Percentiles rank a stretch among this genome's conserved stretches.
These are phyloP conservation scores for Plemyria rubiginata DNA, from an alignment of 2,888 invertebrate species.

Conservation along the genomic window DNA sequence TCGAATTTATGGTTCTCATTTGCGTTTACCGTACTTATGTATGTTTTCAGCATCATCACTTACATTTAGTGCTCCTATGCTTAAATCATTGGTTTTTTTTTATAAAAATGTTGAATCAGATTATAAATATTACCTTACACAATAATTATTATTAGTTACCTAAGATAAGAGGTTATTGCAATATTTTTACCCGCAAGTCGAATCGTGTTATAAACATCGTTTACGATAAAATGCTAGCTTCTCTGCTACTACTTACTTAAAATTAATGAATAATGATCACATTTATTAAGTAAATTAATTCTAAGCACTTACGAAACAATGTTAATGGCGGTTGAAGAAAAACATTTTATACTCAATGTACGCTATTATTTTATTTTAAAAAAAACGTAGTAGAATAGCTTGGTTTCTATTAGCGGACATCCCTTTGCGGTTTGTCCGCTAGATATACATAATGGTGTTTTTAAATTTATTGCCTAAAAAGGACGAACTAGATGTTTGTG, in stretches of 20 bases:
- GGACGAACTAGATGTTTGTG: neutral
- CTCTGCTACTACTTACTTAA: constrained; percentile 44
- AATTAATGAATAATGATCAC: constrained; percentile 63
- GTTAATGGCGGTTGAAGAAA: constrained; percentile 29
- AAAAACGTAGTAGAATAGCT: neutral
- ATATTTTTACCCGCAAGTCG: constrained; percentile 56
- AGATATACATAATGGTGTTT: neutral
- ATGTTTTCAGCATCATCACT: neutral
- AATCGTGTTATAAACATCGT: constrained; percentile 33
- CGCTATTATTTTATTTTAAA: too few relatives aligned
- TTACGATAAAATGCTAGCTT: constrained; percentile 52
- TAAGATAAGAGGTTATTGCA: constrained; percentile 53
- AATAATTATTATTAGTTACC: constrained; percentile 43
- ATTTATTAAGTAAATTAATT: constrained; percentile 58
- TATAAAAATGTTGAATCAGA: constrained; percentile 15
- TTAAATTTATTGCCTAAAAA: neutral
- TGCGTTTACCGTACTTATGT: neutral
- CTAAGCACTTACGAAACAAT: constrained; percentile 42
- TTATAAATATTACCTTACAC: constrained; percentile 27
- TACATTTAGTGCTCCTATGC: constrained; percentile 9
- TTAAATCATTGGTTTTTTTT: constrained; percentile 28
- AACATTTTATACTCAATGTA: constrained; percentile 5
- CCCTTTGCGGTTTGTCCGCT: constrained; percentile 13
- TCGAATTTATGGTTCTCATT: neutral
- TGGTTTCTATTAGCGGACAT: neutral